Evolutionary conservation across 1,140 invertebrate species (phyloP).

Genomic region (Arion vulgaris): DNA sequence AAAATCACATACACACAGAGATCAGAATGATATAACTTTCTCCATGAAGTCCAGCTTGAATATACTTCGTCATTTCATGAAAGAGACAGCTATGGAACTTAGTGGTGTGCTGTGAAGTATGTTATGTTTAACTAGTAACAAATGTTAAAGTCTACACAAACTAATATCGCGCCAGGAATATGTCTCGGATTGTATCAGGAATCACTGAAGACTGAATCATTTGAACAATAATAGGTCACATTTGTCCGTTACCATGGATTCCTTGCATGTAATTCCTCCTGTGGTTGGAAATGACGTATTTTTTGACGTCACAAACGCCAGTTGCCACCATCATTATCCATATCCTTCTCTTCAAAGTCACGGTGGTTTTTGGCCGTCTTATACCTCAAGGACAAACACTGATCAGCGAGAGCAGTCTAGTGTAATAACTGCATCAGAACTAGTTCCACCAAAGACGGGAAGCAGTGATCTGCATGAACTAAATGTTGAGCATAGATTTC

Average conservation of each 20-base stretch:
- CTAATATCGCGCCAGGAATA: too few species aligned
- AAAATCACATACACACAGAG: too few species aligned
- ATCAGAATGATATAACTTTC: too few species aligned
- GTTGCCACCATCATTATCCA: not conserved
- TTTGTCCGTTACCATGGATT: constrained; percentile 14
- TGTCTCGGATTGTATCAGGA: too few species aligned
- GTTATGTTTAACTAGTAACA: too few species aligned
- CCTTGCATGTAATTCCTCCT: not conserved
- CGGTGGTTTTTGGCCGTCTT: not conserved
- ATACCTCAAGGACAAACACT: not conserved
- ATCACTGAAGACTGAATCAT: too few species aligned
- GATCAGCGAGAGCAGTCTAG: not conserved
- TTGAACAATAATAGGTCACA: too few species aligned
- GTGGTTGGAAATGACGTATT: not conserved
- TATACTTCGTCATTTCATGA: too few species aligned
- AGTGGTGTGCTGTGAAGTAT: too few species aligned
- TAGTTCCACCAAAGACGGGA: not conserved
- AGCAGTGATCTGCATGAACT: not conserved
- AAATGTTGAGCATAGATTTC: not conserved
- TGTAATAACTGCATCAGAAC: not conserved
- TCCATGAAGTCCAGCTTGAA: too few species aligned
- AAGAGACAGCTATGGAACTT: too few species aligned
- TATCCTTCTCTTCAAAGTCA: not conserved
- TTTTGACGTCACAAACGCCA: not conserved
- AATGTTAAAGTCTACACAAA: too few species aligned